A percentile compares a stretch with the other conserved stretches of the same genome.
Conservation (phyloP, 2,888 invertebrate genomes). For the Mesoligia furuncula region DNA sequence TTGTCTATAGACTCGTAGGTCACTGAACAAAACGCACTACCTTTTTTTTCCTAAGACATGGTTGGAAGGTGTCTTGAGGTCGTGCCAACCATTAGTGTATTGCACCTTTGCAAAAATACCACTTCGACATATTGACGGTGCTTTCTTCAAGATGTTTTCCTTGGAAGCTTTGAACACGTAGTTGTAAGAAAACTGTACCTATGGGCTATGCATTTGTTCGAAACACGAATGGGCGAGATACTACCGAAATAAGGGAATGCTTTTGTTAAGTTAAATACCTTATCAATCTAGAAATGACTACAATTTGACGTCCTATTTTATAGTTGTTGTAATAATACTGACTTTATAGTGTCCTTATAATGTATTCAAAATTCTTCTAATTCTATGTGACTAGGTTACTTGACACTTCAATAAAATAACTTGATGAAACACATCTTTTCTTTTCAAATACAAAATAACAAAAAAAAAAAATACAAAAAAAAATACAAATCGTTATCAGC, state of each 20-base stretch:
- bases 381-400: too few species aligned
- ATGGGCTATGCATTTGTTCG: neutral
- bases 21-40: constrained; percentile 22
- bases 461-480: too few species aligned
- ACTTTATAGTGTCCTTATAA: too few species aligned
- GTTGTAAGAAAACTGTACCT: neutral
- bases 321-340: too few species aligned
- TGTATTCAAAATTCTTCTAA: too few species aligned
- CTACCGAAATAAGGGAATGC: neutral
- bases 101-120: constrained; percentile 25
- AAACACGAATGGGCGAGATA: neutral
- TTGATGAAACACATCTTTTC: too few species aligned
- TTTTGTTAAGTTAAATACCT: neutral
- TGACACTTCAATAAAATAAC: too few species aligned
- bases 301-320: too few species aligned
- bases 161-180: neutral
- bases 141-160: constrained; percentile 10
- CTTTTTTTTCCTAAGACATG: neutral
- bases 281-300: neutral
- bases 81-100: constrained; percentile 52
- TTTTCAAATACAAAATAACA: too few species aligned
- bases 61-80: neutral
- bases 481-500: too few species aligned
- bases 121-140: constrained; percentile 43
- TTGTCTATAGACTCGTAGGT: neutral